Base-by-base conservation (phyloP, 2,888 invertebrate species). In the Heliconius charithonia region DNA sequence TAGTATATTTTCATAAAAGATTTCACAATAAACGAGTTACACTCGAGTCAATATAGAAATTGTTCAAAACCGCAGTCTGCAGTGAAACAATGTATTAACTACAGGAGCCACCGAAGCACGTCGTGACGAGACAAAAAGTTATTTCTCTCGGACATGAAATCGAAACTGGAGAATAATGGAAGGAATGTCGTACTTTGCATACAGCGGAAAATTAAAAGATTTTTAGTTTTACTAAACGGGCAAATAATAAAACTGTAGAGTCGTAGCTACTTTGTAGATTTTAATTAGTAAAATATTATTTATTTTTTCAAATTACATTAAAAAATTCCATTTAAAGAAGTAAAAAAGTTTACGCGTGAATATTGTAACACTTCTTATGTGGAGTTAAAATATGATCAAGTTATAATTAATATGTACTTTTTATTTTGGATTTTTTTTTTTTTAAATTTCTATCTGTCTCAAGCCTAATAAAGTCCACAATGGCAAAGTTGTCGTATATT, bases 91-190 rank as follows among this genome's bases (percentile, higher is more conserved):
- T 90, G 89, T 85, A 87, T 86, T 87, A 88, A 87, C 80, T 85
- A 84, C 89, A 86, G 89, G 87, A 88, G 88, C 88, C 88, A 87
- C 88, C 87, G 89, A 87, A 88, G 88, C 90, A 89, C 89, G 89
- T 90, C 92, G 91, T 90, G 89, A 89, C 87, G 89, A 88, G 86
- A 91, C 91, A 93, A 93, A 93, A 93, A 93, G 90, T 89, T 91
- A 91, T 91, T 90, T 89, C 89, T 88, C 89, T 91, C 87, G 90
- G 89, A 92, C 92, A 91, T 92, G 91, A 90, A 91, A 91, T 91
- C 89, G 89, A 91, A 91, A 88, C 88, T 87, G 85, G 87, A 88
- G 89, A 89, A 91, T 91, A 91, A 92, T 89, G 90, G 89, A 89
- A 90, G 88, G 87, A 89, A 91, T 90, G 89, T 87, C 88, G 86